A percentile compares a stretch with the other conserved stretches of the same genome.
These are phyloP conservation scores for Arrhamphus sclerolepis DNA, from an alignment of 2,797 vertebrate species.

Conservation along the genomic window DNA sequence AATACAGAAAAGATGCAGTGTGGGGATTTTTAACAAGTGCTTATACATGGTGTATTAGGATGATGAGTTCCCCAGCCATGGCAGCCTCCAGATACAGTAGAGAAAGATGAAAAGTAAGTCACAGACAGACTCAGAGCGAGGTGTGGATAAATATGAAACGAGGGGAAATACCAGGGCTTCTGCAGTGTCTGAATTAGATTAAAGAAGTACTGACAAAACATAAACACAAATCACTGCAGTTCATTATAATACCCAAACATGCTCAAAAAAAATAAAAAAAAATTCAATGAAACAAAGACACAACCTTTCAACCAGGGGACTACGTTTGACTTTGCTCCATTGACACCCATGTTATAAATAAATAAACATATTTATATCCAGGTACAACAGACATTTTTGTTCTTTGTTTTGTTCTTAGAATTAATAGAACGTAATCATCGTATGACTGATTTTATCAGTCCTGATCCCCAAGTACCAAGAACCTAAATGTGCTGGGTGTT, in stretches of 20 bases:
- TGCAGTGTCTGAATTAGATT: constrained; percentile 31
- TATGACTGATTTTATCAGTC: too few relatives aligned
- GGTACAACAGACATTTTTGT: too few relatives aligned
- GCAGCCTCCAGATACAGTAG: constrained; percentile 60
- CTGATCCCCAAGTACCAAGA: too few relatives aligned
- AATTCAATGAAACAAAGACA: too few relatives aligned
- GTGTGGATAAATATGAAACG: constrained; percentile 15
- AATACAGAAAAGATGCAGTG: constrained; percentile 65
- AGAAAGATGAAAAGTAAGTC: constrained; percentile 50
- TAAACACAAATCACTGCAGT: constrained; percentile 10
- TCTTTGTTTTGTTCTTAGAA: too few relatives aligned
- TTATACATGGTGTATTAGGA: constrained; percentile 67
- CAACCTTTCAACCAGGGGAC: too few relatives aligned
- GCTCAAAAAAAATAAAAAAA: too few relatives aligned
- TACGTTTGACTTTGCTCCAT: too few relatives aligned
- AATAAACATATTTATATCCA: too few relatives aligned
- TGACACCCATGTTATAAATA: too few relatives aligned
- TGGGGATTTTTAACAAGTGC: constrained; percentile 70
- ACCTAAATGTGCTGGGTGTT: too few relatives aligned
- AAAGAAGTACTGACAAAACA: constrained; percentile 35
- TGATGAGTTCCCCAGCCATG: constrained; percentile 68
- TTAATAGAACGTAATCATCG: too few relatives aligned
- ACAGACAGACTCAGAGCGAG: constrained; percentile 17
- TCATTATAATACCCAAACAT: neutral
- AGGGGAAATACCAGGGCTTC: constrained; percentile 24